These are phyloP conservation scores for Terrapene triunguis DNA, from an alignment of 2,113 vertebrate species.

Conservation along the genomic window DNA sequence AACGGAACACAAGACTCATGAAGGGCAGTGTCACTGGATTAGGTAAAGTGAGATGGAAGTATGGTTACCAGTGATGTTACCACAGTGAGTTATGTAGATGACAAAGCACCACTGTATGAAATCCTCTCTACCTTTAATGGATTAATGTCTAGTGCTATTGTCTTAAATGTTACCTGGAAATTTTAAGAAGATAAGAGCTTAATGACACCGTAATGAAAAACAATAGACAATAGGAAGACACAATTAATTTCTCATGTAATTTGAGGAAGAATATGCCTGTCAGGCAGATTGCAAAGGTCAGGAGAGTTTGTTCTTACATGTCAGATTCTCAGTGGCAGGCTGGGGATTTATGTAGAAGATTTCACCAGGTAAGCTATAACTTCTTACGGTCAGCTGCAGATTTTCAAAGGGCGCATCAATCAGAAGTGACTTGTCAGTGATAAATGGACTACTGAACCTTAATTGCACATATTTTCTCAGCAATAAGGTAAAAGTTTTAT, in stretches of 20 bases:
- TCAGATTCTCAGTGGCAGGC: background rate
- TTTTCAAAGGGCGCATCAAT: background rate
- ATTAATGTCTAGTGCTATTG: background rate
- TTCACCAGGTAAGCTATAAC: background rate
- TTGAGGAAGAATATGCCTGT: background rate
- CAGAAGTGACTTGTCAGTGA: background rate
- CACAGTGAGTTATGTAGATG: background rate
- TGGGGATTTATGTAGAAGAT: background rate
- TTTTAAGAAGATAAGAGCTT: background rate
- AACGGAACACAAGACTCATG: background rate
- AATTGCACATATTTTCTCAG: background rate
- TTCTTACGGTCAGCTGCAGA: background rate
- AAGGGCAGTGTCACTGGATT: background rate
- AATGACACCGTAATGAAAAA: background rate
- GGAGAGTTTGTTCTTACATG: background rate
- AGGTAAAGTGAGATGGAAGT: background rate
- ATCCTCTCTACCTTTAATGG: background rate
- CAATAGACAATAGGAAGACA: background rate
- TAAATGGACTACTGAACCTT: constrained; percentile 9
- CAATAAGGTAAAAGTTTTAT: background rate
- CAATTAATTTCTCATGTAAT: background rate
- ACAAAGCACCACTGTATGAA: background rate
- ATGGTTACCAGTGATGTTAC: background rate
- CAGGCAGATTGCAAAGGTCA: background rate
- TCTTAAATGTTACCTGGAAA: background rate